phyloP scores from a whole-genome alignment of 2,113 vertebrate species.

The Hyla sarda region DNA sequence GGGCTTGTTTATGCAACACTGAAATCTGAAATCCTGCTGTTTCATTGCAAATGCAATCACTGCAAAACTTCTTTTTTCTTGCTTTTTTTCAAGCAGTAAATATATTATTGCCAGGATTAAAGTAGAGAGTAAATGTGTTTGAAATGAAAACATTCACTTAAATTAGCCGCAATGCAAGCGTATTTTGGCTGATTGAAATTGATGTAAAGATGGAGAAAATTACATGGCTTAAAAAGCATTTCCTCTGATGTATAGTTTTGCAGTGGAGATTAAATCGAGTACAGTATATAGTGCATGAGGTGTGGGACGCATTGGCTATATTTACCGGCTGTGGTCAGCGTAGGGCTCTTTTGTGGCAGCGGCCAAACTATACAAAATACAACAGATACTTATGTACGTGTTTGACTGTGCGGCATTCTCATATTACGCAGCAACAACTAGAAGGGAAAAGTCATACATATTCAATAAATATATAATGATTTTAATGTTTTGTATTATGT shows the following conservation, averaged over 20 bases:
- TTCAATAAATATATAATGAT: background rate
- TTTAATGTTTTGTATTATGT: background rate
- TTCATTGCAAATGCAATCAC: constrained; percentile 41
- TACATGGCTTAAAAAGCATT: constrained; percentile 45
- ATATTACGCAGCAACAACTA: background rate
- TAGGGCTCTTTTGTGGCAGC: constrained; percentile 13
- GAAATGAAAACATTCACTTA: constrained; percentile 52
- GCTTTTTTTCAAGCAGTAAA: background rate
- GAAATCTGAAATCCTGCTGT: constrained; percentile 53
- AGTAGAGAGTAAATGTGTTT: constrained; percentile 51
- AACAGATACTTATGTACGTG: background rate
- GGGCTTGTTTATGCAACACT: constrained; percentile 14
- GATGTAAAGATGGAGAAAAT: constrained; percentile 55
- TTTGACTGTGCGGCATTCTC: background rate
- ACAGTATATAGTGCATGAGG: background rate
- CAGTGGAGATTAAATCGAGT: constrained; percentile 22
- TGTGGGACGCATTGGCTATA: constrained; percentile 1
- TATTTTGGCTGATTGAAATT: constrained; percentile 55
- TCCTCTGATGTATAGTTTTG: constrained; percentile 35
- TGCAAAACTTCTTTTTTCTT: constrained; percentile 43
- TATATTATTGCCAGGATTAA: constrained; percentile 60
- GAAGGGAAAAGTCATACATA: background rate
- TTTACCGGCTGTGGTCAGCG: constrained; percentile 14
- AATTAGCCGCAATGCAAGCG: constrained; percentile 45
- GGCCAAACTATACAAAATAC: constrained; percentile 30